These are phyloP conservation scores for Spheniscus humboldti DNA, from an alignment of 2,797 vertebrate genomes.

Conservation along the genomic window DNA sequence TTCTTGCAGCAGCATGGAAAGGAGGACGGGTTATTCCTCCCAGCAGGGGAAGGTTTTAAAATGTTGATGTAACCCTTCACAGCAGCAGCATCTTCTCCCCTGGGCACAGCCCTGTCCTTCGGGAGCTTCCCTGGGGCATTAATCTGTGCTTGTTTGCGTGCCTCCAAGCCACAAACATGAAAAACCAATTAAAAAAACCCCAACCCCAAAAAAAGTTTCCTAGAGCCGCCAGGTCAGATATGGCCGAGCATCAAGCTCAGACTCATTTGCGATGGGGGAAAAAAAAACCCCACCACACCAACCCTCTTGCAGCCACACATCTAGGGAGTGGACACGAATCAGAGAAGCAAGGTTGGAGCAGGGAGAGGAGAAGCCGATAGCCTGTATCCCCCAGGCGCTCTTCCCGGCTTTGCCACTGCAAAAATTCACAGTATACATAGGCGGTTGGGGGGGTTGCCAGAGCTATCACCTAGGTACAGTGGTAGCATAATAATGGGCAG, in stretches of 20 bases:
- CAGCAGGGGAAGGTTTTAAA: conserved; percentile 45
- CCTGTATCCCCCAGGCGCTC: background rate
- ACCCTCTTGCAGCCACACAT: background rate
- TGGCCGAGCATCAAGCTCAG: background rate
- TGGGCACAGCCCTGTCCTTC: conserved; percentile 39
- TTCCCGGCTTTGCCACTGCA: background rate
- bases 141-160: conserved; percentile 10
- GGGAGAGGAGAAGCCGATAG: background rate
- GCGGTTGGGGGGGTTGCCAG: background rate
- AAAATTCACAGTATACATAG: conserved; percentile 12
- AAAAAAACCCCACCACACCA: no score
- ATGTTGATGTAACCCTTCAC: conserved; percentile 44
- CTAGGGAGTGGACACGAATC: background rate
- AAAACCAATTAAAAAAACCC: background rate
- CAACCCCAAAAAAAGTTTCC: background rate
- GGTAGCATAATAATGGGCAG: conserved; percentile 63
- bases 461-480: conserved; percentile 61
- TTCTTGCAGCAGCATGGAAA: background rate
- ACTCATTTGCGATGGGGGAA: rapidly evolving
- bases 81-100: conserved; percentile 49
- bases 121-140: conserved; percentile 45
- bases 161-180: conserved; percentile 43
- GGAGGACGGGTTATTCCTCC: background rate
- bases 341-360: background rate
- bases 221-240: background rate